These are phyloP conservation scores for Mycteria americana DNA, from an alignment of 2,797 vertebrate genomes.

Conservation along the genomic window DNA sequence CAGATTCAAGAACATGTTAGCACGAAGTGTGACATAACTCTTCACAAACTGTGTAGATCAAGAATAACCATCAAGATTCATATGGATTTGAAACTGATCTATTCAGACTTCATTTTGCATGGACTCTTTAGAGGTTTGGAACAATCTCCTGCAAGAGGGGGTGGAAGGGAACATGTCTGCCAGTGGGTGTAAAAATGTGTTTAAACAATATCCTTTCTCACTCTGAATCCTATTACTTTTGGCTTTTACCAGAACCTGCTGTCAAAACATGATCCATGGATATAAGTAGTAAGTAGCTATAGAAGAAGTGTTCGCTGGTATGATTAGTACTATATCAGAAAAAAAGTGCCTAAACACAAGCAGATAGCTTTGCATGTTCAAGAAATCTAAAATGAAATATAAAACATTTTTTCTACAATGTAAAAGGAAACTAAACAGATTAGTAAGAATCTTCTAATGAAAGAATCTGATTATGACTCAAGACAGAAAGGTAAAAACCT, in stretches of 20 bases:
- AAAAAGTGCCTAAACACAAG: not conserved
- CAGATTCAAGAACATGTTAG: not conserved
- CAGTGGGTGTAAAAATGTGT: not conserved
- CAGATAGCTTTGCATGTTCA: not conserved
- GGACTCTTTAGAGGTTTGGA: not conserved
- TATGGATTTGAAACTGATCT: not conserved
- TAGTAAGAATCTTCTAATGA: not conserved
- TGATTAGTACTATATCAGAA: not conserved
- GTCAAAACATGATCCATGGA: not conserved
- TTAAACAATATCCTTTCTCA: not conserved
- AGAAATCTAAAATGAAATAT: not conserved
- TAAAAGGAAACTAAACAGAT: not conserved
- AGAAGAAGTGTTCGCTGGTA: not conserved
- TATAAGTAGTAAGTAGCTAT: not conserved
- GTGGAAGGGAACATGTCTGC: not conserved
- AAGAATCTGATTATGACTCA: not conserved
- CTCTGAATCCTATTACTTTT: not conserved
- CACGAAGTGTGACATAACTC: rapidly evolving
- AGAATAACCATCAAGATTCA: not conserved
- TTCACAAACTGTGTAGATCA: not conserved
- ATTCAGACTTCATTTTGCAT: not conserved
- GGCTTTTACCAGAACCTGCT: not conserved
- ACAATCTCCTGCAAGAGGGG: not conserved
- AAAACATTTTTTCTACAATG: not conserved
- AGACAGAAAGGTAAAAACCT: not conserved